These are phyloP conservation scores for Heterohyrax brucei DNA, from an alignment of 2,797 vertebrate species.

Conservation along the genomic window DNA sequence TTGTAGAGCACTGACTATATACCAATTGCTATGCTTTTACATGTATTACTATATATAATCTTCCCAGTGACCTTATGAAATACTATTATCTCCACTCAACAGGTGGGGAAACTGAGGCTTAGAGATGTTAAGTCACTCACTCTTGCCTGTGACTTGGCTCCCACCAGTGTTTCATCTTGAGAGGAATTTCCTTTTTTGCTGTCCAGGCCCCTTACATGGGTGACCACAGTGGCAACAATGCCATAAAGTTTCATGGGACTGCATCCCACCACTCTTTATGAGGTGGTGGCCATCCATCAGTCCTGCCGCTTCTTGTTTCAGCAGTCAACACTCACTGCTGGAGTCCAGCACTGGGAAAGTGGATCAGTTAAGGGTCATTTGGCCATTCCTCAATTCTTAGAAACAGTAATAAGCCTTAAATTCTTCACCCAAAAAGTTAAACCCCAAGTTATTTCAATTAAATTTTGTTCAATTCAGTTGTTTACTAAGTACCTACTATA, in stretches of 20 bases:
- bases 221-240: slow-evolving; percentile 75
- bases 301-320: slow-evolving; percentile 61
- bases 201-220: slow-evolving; percentile 13
- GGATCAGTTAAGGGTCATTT: slow-evolving; percentile 38
- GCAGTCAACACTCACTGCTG: slow-evolving; percentile 58
- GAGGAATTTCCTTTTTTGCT: slow-evolving; percentile 45
- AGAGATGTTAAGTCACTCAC: not conserved
- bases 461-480: not conserved
- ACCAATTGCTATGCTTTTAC: not conserved
- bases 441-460: not conserved
- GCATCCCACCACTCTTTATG: slow-evolving; percentile 69
- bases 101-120: slow-evolving; percentile 57
- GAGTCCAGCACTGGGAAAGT: slow-evolving; percentile 55
- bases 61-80: not conserved
- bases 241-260: slow-evolving; percentile 75
- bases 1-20: not conserved
- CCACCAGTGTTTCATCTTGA: not conserved
- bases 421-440: not conserved
- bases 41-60: not conserved
- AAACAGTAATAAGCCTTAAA: not conserved
- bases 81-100: not conserved
- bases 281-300: slow-evolving; percentile 74
- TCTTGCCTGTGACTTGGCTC: not conserved
- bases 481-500: not conserved
- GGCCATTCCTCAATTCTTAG: not conserved